Evolutionary conservation across 2,888 invertebrate genomes (phyloP), one percentile per base, ranked within the genome.

Genomic region (Pandemis cinnamomeana): DNA sequence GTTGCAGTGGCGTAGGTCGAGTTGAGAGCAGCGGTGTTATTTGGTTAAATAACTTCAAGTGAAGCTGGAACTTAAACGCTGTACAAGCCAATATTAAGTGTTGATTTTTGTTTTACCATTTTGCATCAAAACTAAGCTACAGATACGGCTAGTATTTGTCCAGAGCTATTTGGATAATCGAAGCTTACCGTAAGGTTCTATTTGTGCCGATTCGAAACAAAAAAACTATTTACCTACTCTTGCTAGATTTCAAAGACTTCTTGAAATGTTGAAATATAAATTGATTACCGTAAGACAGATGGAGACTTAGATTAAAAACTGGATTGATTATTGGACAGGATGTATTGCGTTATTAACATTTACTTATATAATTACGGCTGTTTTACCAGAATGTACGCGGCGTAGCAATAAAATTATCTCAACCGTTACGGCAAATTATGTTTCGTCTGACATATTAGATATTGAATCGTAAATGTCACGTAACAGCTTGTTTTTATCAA

Each of bases 1-100:
- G 90, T 88, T 85, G 81, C 84, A 87, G 89, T 91, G 87, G 87
- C 83, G 86, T 91, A 91, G 90, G 91, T 91, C 91, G 88, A 89
- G 86, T 84, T 78, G 79, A 83, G 82, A 79, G 63, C 55, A 68
- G 27, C 27, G 27, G 8, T 44, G 42, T 15, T 13, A 20, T 67
- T 55, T 67, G 7, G 13, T 3, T 20, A 44, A 63, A 63, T 63
- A 63, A 63, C 63, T 63, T 42, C 36, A 61, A 61, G 41, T 42
- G 7, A 15, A 53, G 53, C 15, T 20, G 53, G 53, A 53, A 53
- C 5, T 53, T 15, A 53, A 53, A 53, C 7, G 53, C 15, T 8
- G 11, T 53, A 0, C 53, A 7, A 53, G 15, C 20, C 15, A 15
- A 53, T 53, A 15, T 53, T 15, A 53, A 53, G 15, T 7, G 8